A percentile compares a stretch with the other conserved stretches of the same genome.
These are phyloP conservation scores for Thymallus thymallus DNA, from an alignment of 2,113 vertebrate genomes.

Conservation along the genomic window DNA sequence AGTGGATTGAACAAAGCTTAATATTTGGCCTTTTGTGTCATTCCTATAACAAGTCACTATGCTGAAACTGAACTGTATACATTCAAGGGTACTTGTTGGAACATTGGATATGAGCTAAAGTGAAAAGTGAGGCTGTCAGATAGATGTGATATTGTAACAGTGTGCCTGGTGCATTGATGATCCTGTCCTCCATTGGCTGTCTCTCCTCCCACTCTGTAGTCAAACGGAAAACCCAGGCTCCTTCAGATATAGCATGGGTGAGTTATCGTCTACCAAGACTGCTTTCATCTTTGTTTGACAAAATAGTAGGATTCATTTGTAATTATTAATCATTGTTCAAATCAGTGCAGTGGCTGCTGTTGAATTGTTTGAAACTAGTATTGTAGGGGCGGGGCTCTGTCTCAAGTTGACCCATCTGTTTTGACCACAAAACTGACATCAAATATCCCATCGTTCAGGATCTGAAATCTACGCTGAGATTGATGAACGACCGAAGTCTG, in stretches of 20 bases:
- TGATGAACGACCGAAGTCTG: conserved; percentile 77
- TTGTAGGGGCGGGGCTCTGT: not conserved
- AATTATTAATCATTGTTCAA: no score
- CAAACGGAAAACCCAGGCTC: conserved; percentile 32
- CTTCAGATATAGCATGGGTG: conserved; percentile 69
- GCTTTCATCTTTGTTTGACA: no score
- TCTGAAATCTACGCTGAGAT: conserved; percentile 96
- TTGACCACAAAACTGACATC: not conserved
- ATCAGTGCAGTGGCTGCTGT: no score
- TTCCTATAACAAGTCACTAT: no score
- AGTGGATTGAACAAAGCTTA: conserved; percentile 32
- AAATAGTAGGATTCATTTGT: no score
- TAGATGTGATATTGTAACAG: not conserved
- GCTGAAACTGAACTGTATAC: no score
- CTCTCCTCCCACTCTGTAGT: conserved; percentile 31
- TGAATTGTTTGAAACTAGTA: no score
- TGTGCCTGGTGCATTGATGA: conserved; percentile 12
- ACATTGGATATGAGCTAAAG: conserved; percentile 4
- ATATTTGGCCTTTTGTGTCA: no score
- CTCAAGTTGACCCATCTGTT: not conserved
- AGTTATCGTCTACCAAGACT: conserved; percentile 24
- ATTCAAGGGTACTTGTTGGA: not conserved
- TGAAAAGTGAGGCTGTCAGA: not conserved
- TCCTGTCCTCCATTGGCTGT: fast-evolving
- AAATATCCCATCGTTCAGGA: conserved; percentile 67